phyloP scores from a whole-genome alignment of 2,113 vertebrate species.

The Engystomops pustulosus region DNA sequence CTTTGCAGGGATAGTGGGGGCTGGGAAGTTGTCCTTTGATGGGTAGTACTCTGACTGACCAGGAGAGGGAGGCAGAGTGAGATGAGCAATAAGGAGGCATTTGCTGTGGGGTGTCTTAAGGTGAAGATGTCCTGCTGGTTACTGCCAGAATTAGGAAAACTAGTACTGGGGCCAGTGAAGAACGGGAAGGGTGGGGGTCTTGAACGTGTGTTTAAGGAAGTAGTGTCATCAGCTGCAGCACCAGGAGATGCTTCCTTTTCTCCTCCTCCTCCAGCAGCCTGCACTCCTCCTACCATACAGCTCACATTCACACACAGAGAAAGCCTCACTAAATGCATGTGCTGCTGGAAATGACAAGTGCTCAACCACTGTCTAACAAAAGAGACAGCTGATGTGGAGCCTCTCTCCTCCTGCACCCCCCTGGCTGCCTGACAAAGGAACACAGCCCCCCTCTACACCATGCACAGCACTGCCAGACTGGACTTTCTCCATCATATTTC shows the following conservation, averaged over 20 bases:
- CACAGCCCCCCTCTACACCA: conserved; percentile 36
- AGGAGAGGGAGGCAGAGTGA: conserved; percentile 28
- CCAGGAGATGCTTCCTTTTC: conserved; percentile 37
- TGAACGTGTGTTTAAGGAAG: neutral
- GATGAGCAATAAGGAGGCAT: neutral
- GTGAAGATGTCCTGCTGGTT: neutral
- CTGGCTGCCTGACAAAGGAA: conserved; percentile 50
- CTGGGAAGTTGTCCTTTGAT: neutral
- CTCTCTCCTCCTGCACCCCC: conserved; percentile 49
- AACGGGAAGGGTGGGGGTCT: conserved; percentile 15
- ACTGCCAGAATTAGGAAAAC: neutral
- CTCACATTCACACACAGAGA: conserved; percentile 14
- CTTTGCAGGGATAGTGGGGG: conserved; percentile 17
- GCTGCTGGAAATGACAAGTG: conserved; percentile 50
- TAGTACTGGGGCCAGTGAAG: neutral
- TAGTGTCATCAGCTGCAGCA: conserved; percentile 45
- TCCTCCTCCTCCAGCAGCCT: conserved; percentile 29
- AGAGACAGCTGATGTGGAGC: conserved; percentile 58
- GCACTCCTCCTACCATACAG: conserved; percentile 32
- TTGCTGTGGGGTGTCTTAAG: neutral
- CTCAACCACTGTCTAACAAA: conserved; percentile 40
- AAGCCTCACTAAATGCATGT: conserved; percentile 28
- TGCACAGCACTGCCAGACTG: conserved; percentile 36
- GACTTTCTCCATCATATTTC: conserved; percentile 44
- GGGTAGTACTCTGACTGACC: neutral